Conservation (phyloP, 2,113 vertebrate genomes). For the Ctenomys sociabilis region DNA sequence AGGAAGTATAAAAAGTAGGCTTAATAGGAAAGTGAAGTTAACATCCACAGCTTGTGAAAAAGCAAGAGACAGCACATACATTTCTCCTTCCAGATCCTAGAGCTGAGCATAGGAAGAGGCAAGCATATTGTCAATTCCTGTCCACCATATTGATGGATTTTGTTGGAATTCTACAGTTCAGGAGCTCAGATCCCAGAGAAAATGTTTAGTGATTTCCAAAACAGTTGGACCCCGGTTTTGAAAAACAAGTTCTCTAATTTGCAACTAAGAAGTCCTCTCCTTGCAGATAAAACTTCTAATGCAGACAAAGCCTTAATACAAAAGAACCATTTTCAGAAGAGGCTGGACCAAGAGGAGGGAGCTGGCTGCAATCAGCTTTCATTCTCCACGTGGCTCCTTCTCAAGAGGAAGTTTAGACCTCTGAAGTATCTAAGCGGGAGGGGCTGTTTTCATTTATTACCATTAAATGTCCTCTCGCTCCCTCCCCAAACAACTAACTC, state of each 20-base stretch:
- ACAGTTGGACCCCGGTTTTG: slow-evolving; percentile 62
- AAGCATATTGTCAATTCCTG: neutral
- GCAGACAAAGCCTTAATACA: slow-evolving; percentile 80
- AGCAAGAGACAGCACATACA: neutral
- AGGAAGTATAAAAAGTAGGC: neutral
- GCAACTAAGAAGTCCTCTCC: slow-evolving; percentile 81
- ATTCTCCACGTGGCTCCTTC: slow-evolving; percentile 25
- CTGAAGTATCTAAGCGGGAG: neutral
- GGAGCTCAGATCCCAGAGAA: slow-evolving; percentile 41
- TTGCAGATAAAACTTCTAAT: slow-evolving; percentile 80
- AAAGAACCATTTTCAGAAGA: slow-evolving; percentile 81
- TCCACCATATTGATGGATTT: neutral
- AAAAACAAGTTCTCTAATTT: slow-evolving; percentile 77
- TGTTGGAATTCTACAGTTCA: neutral
- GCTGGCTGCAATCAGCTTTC: slow-evolving; percentile 35
- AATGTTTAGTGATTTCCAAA: slow-evolving; percentile 78
- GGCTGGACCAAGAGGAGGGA: slow-evolving; percentile 64
- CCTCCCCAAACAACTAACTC: neutral
- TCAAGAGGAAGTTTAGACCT: neutral
- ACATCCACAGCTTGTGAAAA: neutral
- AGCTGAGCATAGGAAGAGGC: neutral
- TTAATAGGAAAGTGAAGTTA: neutral
- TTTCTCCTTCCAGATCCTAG: neutral
- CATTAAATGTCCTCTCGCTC: neutral
- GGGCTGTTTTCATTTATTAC: slow-evolving; percentile 40